These are phyloP conservation scores for Agrochola lota DNA, from an alignment of 2,888 invertebrate species.

Conservation along the genomic window DNA sequence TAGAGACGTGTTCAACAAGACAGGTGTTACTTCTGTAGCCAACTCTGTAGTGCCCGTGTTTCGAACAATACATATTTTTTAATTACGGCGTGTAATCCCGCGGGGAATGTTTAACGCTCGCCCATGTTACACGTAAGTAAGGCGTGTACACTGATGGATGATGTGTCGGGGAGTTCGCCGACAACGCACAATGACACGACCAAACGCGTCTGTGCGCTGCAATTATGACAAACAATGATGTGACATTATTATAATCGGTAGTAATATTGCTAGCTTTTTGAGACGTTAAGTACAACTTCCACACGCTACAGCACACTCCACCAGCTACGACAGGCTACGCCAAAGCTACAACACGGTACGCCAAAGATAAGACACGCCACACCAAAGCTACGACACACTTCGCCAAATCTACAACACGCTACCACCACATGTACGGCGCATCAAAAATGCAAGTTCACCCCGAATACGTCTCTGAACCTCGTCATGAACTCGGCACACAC, in stretches of 20 bases:
- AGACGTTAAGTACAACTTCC: background rate
- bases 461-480: background rate
- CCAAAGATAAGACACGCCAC: background rate
- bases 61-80: constrained; percentile 54
- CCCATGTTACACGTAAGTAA: constrained; percentile 1
- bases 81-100: constrained; percentile 54
- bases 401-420: too few relatives aligned
- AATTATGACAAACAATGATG: constrained; percentile 23
- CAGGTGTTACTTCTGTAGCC: constrained; percentile 26
- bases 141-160: constrained; percentile 39
- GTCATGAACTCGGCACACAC: constrained; percentile 1
- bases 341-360: background rate
- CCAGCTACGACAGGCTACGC: background rate
- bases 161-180: background rate
- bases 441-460: too few relatives aligned
- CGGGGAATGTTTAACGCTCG: constrained; percentile 13
- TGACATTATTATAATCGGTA: background rate
- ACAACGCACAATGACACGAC: background rate
- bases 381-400: background rate
- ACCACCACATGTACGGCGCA: too few relatives aligned
- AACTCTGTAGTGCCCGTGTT: background rate
- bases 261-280: background rate
- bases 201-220: background rate
- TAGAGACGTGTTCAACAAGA: background rate
- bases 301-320: background rate